Conservation (phyloP, 2,113 vertebrate genomes). For the Glaucidium brasilianum region DNA sequence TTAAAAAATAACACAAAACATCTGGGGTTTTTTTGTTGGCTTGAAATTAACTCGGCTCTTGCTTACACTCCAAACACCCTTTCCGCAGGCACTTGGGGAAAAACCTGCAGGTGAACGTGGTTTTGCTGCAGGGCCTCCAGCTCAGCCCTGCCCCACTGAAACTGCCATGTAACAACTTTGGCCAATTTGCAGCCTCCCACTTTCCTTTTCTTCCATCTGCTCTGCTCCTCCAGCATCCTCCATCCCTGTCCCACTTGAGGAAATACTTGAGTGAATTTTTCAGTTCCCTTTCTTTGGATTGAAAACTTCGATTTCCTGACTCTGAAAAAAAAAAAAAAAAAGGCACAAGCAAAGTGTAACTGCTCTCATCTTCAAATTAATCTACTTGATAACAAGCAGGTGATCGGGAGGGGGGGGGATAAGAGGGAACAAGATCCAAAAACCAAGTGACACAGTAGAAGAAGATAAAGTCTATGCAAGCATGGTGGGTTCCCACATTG, state of each 20-base stretch:
- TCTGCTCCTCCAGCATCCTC: neutral
- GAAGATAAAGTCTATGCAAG: neutral
- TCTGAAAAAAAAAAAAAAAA: neutral
- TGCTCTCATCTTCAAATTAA: neutral
- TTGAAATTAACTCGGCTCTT: neutral
- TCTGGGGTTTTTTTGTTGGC: neutral
- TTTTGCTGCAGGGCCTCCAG: neutral
- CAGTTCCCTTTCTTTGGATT: neutral
- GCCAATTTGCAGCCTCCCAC: fast-evolving
- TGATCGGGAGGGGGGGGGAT: neutral
- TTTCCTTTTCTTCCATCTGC: fast-evolving
- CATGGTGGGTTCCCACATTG: neutral
- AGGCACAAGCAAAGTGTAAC: neutral
- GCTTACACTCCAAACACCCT: fast-evolving
- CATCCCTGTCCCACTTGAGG: neutral
- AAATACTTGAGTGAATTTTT: neutral
- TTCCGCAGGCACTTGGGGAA: neutral
- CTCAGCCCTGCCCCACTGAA: neutral
- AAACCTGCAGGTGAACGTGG: fast-evolving
- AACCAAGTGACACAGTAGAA: neutral
- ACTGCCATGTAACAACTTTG: neutral
- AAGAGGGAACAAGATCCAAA: neutral
- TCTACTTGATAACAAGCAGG: neutral
- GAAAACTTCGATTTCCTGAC: neutral
- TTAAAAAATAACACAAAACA: neutral